A percentile compares a stretch with the other conserved stretches of the same genome.
These are phyloP conservation scores for Whitmania pigra DNA, from an alignment of 1,140 invertebrate species.

Conservation along the genomic window DNA sequence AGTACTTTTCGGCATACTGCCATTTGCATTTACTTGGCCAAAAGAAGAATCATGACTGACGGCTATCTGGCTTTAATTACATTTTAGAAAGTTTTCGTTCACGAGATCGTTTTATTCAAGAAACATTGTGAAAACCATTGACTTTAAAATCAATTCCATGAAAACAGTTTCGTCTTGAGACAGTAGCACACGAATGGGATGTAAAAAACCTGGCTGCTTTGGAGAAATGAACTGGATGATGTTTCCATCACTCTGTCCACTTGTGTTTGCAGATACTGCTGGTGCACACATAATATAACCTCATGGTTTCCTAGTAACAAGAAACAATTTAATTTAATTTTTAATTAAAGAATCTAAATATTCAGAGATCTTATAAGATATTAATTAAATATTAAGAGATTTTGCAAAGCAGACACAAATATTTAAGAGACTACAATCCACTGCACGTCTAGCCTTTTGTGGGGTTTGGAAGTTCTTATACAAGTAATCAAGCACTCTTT, in stretches of 20 bases:
- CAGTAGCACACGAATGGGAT: too few species aligned
- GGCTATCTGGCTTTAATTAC: too few species aligned
- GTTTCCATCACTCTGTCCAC: constrained; percentile 75
- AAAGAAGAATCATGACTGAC: too few species aligned
- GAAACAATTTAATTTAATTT: constrained; percentile 14
- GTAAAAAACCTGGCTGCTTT: too few species aligned
- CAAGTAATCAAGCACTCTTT: neutral
- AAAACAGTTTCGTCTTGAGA: neutral
- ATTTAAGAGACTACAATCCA: neutral
- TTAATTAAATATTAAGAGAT: neutral
- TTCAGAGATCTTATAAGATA: neutral
- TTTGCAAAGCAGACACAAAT: neutral
- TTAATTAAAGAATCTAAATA: too few species aligned
- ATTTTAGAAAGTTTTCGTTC: too few species aligned
- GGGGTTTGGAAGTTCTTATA: neutral
- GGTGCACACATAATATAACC: constrained; percentile 96
- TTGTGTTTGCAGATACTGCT: constrained; percentile 80
- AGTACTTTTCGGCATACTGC: too few species aligned
- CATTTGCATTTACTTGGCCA: too few species aligned
- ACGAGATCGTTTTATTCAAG: too few species aligned
- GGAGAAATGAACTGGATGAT: too few species aligned
- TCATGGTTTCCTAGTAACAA: constrained; percentile 75
- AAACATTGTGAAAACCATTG: too few species aligned
- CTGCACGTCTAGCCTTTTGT: neutral
- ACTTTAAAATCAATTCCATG: too few species aligned